phyloP scores from a whole-genome alignment of 2,113 vertebrate species.

The Urocynchramus pylzowi region DNA sequence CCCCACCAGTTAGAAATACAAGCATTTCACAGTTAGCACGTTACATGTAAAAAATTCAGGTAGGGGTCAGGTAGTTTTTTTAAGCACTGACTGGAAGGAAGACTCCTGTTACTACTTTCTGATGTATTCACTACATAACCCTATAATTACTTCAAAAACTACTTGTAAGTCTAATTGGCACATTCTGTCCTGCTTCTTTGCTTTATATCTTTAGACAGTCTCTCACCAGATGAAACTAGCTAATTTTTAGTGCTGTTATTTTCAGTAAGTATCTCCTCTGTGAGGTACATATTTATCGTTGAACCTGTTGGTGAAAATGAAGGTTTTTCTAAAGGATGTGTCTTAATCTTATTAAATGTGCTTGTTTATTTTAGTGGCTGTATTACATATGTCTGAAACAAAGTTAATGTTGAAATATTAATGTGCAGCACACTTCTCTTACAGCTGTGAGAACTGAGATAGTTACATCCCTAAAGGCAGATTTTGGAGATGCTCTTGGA shows the following conservation, averaged over 20 bases:
- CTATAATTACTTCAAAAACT: neutral
- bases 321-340: neutral
- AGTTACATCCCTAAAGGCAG: neutral
- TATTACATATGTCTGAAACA: neutral
- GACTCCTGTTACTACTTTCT: neutral
- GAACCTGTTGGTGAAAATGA: neutral
- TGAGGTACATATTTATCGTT: neutral
- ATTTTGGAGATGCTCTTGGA: neutral
- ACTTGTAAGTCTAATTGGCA: slow-evolving; percentile 13
- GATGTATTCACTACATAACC: neutral
- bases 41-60: neutral
- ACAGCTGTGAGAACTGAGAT: neutral
- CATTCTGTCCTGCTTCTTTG: neutral
- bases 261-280: neutral
- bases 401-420: neutral
- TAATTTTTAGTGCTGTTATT: neutral
- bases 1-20: fast-evolving
- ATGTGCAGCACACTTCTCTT: neutral
- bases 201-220: neutral
- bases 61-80: neutral
- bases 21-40: neutral
- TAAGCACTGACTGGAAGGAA: neutral
- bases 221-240: neutral
- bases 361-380: neutral
- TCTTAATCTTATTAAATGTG: neutral